Base-by-base conservation (phyloP, 2,113 vertebrate species). In the Maccullochella peelii region DNA sequence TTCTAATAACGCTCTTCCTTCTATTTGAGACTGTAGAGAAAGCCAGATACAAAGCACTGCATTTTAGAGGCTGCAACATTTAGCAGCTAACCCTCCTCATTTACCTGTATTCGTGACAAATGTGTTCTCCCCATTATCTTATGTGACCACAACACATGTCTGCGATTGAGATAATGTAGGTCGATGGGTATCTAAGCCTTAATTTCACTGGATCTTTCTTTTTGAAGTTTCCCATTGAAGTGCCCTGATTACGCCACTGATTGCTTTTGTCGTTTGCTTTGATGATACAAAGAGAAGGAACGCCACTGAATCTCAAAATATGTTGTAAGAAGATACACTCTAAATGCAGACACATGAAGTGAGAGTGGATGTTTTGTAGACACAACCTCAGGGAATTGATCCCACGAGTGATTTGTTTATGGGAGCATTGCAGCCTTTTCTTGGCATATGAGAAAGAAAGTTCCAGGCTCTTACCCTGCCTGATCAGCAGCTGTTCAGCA, bases 361-460 rank as follows among this genome's bases (percentile, higher is more conserved):
- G 25, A 49, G 30, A 25, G 27, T 44, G 30, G 61, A 55, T 30
- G 59, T 61, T 40, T 71, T 63, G 12, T 16, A 63, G 67, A 72
- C 33, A 44, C 67, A 72, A 40, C 66, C 21, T 77, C 2, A 4
- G 72, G 44, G 52, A 75, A 61, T 54, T 33, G 9, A 58, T 70
- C 58, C 8, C 77, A 58, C 6, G 5, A 74, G 80, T 55, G 63
- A 74, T 57, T 33, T 77, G 63, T 78, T 74, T 67, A 62, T 58
- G 55, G 42, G 33, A 79, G 47, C 9, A 36, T 30, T 68, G 79
- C 72, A 73, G 72, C 59, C 18, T 61, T 72, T 62, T 49, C 69
- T 78, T 66, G 40, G 58, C 50, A 50, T 11, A 27, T 42, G 50
- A 79, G 54, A 63, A 23, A 18, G 8, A 61, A 58, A 65, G 36